These are phyloP conservation scores for Podocnemis expansa DNA, from an alignment of 2,113 vertebrate genomes.

Conservation along the genomic window DNA sequence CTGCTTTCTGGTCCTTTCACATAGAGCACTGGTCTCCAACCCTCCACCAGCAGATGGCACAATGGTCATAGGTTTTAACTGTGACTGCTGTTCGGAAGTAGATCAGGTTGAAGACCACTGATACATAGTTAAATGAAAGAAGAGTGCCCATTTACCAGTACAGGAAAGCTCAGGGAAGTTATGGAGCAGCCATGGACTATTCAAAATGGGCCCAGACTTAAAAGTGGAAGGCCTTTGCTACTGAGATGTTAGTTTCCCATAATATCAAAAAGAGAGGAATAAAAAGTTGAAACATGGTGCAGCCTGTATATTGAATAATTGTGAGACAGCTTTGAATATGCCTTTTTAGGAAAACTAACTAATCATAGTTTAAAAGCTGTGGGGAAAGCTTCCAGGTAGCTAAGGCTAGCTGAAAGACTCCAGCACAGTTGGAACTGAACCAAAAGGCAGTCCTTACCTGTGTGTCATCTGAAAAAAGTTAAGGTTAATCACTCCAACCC, in stretches of 20 bases:
- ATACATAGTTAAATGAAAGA: neutral
- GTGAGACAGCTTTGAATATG: neutral
- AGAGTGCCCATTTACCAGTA: neutral
- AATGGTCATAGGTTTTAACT: too few relatives aligned
- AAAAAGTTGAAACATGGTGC: neutral
- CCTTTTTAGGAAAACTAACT: neutral
- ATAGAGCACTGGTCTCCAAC: neutral
- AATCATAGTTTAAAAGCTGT: neutral
- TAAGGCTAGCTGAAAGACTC: neutral
- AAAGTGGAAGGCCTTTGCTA: conserved; percentile 2
- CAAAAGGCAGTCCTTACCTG: neutral
- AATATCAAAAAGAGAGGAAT: neutral
- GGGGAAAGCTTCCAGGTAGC: neutral
- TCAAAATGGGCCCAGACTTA: neutral
- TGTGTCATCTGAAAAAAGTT: neutral
- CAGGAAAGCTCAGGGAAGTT: neutral
- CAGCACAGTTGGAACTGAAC: neutral
- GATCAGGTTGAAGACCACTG: too few relatives aligned
- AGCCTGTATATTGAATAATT: neutral
- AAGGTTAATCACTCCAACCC: neutral
- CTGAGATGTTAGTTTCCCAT: neutral
- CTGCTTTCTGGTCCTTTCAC: neutral
- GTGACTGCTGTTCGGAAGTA: too few relatives aligned
- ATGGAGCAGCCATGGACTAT: neutral
- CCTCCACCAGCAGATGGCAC: too few relatives aligned